These are phyloP conservation scores for Sminthurides bifidus DNA, from an alignment of 1,140 invertebrate species.

Conservation along the genomic window DNA sequence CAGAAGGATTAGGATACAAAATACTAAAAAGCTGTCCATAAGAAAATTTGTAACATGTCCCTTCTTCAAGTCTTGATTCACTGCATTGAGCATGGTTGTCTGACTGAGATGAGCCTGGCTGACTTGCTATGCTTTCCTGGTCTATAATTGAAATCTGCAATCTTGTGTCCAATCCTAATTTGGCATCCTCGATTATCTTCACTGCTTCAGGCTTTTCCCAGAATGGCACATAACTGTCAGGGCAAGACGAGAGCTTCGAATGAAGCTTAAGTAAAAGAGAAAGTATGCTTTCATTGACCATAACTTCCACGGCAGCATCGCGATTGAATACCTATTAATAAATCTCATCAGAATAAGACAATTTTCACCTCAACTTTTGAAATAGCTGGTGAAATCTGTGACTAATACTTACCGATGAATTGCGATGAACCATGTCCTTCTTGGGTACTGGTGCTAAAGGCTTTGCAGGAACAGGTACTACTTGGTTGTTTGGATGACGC, in stretches of 20 bases:
- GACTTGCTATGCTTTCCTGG: conserved; percentile 19
- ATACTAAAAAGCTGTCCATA: conserved; percentile 18
- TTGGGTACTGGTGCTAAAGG: conserved; percentile 17
- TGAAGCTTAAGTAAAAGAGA: conserved; percentile 76
- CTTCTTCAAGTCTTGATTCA: too few species aligned
- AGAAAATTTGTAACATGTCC: too few species aligned
- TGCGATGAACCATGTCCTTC: conserved; percentile 22
- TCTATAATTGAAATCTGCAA: conserved; percentile 9
- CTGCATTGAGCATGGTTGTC: too few species aligned
- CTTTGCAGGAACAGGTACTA: conserved; percentile 21
- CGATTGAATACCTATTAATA: conserved; percentile 6
- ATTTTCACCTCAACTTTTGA: too few species aligned
- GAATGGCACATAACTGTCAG: conserved; percentile 58
- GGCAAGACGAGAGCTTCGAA: conserved; percentile 68
- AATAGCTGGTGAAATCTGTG: conserved; percentile 5
- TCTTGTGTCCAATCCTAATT: conserved; percentile 11
- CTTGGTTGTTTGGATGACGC: conserved; percentile 12
- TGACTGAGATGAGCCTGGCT: too few species aligned
- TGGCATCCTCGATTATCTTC: conserved; percentile 18
- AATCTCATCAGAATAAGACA: too few species aligned
- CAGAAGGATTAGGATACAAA: conserved; percentile 12
- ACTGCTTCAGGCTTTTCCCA: conserved; percentile 25
- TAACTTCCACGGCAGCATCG: conserved; percentile 44
- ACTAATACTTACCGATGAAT: conserved; percentile 11
- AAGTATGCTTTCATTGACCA: conserved; percentile 72